These are phyloP conservation scores for Disparrhopalites patrizii DNA, from an alignment of 2,888 invertebrate genomes.

Conservation along the genomic window DNA sequence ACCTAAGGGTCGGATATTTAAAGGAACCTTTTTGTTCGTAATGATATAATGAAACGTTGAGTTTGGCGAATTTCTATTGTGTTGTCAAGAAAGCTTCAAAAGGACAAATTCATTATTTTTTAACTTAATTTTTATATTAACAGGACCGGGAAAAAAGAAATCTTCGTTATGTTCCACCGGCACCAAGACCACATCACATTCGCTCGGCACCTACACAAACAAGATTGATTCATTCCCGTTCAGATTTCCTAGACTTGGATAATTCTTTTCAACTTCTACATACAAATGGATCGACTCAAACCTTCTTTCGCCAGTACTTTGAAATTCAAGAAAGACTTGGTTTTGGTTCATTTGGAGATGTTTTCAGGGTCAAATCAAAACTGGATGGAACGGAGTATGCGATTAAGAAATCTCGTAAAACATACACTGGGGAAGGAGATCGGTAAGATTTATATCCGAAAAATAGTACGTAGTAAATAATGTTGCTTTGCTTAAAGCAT, in stretches of 20 bases:
- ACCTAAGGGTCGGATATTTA: too few relatives aligned
- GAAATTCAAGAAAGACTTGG: constrained; percentile 62
- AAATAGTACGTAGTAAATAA: too few relatives aligned
- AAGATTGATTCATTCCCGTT: constrained; percentile 41
- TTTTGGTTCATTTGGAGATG: constrained; percentile 72
- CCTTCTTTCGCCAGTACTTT: constrained; percentile 68
- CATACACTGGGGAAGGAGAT: constrained; percentile 60
- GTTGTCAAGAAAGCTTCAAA: not conserved
- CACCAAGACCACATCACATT: constrained; percentile 43
- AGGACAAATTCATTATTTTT: too few relatives aligned
- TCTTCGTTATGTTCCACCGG: constrained; percentile 42
- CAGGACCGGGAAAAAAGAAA: constrained; percentile 42
- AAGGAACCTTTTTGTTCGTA: too few relatives aligned
- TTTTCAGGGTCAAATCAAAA: constrained; percentile 63
- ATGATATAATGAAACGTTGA: too few relatives aligned
- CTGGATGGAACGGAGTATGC: constrained; percentile 67
- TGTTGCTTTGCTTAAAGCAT: too few relatives aligned
- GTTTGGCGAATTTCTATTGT: not conserved
- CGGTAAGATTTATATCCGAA: too few relatives aligned
- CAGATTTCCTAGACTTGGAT: constrained; percentile 40
- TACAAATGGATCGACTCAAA: constrained; percentile 32
- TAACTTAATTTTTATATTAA: constrained; percentile 13
- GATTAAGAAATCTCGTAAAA: constrained; percentile 64
- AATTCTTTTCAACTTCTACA: constrained; percentile 42
- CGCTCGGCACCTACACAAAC: constrained; percentile 42